Conservation (phyloP, 2,113 vertebrate species). For the Acanthochromis polyacanthus region DNA sequence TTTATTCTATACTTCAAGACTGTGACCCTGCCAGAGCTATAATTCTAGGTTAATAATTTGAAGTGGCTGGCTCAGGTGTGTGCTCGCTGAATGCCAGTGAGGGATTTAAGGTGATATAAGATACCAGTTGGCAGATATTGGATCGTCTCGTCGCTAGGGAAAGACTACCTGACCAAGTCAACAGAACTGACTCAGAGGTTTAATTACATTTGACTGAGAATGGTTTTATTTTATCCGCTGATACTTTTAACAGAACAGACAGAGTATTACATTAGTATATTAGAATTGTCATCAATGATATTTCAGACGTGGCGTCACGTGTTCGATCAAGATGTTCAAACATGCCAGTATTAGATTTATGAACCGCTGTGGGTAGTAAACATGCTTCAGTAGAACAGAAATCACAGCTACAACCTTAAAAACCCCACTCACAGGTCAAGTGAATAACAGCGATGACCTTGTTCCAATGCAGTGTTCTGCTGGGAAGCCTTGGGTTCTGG, state of each 20-base stretch:
- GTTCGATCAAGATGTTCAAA: too few relatives aligned
- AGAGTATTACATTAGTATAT: not conserved
- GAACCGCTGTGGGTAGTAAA: not conserved
- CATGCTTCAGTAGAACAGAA: too few relatives aligned
- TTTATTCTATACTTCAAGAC: not conserved
- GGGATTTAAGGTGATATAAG: not conserved
- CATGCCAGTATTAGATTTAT: not conserved
- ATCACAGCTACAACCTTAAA: too few relatives aligned
- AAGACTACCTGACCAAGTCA: not conserved
- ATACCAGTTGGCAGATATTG: not conserved
- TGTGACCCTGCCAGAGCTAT: not conserved
- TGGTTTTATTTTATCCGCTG: too few relatives aligned
- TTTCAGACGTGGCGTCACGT: too few relatives aligned
- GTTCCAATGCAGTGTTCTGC: too few relatives aligned
- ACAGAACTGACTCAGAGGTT: not conserved
- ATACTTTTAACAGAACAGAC: not conserved
- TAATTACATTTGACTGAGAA: not conserved
- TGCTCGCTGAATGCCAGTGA: not conserved
- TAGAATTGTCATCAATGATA: not conserved
- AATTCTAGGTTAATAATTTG: not conserved
- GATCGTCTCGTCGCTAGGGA: not conserved
- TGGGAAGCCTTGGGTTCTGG: too few relatives aligned
- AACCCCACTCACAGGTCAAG: too few relatives aligned
- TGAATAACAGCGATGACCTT: too few relatives aligned
- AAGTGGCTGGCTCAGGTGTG: constrained; percentile 10